These are phyloP conservation scores for Lepidonotus clava DNA, from an alignment of 2,888 invertebrate species.

Conservation along the genomic window DNA sequence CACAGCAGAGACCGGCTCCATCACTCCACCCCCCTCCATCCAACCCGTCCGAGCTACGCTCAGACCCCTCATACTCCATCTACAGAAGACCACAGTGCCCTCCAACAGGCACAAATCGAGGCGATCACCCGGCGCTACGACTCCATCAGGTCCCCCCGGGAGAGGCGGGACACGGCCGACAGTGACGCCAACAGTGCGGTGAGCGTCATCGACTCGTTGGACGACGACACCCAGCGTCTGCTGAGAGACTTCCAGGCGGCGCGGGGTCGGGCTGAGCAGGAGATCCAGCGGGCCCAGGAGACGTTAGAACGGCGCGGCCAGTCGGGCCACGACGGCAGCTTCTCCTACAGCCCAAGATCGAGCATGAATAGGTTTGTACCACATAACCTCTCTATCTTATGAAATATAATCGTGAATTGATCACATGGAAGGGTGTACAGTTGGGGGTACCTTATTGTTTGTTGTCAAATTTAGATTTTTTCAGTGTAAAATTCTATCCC, in stretches of 20 bases:
- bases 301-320: conserved; percentile 38
- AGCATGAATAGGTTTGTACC: neutral
- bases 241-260: conserved; percentile 61
- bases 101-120: neutral
- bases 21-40: neutral
- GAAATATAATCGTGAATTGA: too few relatives aligned
- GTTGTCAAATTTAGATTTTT: neutral
- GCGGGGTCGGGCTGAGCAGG: conserved; percentile 55
- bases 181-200: conserved; percentile 29
- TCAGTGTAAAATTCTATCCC: neutral
- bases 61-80: neutral
- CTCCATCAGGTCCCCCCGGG: neutral
- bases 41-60: neutral
- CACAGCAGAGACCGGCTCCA: too few relatives aligned
- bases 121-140: neutral
- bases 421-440: too few relatives aligned
- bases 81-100: neutral
- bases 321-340: neutral
- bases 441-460: too few relatives aligned
- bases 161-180: neutral
- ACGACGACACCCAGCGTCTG: conserved; percentile 60
- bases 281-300: conserved; percentile 61
- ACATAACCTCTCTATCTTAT: too few relatives aligned
- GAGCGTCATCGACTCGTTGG: conserved; percentile 56
- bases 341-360: conserved; percentile 3